Evolutionary conservation across 1,140 invertebrate species (phyloP).

Genomic region (Drosophila pectinifera): DNA sequence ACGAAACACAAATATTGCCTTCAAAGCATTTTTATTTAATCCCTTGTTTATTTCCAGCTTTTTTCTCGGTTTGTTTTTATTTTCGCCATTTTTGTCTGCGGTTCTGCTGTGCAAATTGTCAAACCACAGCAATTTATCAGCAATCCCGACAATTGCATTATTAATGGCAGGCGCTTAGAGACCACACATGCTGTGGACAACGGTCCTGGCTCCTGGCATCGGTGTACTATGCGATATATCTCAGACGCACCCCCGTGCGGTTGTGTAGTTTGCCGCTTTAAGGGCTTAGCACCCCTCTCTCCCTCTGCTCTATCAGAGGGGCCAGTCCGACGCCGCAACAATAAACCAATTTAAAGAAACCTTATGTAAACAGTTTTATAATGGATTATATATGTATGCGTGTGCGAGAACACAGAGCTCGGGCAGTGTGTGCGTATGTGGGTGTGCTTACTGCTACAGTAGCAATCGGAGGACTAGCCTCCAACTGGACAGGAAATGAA

Average conservation of each 20-base stretch:
- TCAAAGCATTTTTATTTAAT: constrained; percentile 17
- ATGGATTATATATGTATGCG: constrained; percentile 72
- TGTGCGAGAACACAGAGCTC: constrained; percentile 16
- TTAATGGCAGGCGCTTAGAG: constrained; percentile 75
- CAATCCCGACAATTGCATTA: constrained; percentile 72
- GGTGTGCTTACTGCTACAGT: constrained; percentile 4
- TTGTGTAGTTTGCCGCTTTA: constrained; percentile 45
- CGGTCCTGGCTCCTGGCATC: constrained; percentile 20
- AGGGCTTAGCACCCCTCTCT: constrained; percentile 43
- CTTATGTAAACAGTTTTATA: constrained; percentile 80
- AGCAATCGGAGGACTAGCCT: constrained; percentile 8
- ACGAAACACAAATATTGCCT: constrained; percentile 26
- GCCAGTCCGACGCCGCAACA: constrained; percentile 55
- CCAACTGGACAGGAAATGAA: constrained; percentile 25
- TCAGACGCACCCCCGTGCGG: constrained; percentile 15
- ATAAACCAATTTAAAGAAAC: constrained; percentile 83
- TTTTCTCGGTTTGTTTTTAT: constrained; percentile 9
- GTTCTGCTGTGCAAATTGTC: constrained; percentile 68
- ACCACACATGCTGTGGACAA: constrained; percentile 57
- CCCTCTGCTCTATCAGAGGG: neutral
- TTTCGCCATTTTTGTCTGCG: constrained; percentile 36
- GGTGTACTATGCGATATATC: constrained; percentile 5
- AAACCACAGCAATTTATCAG: constrained; percentile 79
- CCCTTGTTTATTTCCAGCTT: constrained; percentile 3
- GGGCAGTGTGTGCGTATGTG: constrained; percentile 1